A percentile compares a stretch with the other conserved stretches of the same genome.
Conservation (phyloP, 2,113 vertebrate species). For the Erythrocercus mccallii region DNA sequence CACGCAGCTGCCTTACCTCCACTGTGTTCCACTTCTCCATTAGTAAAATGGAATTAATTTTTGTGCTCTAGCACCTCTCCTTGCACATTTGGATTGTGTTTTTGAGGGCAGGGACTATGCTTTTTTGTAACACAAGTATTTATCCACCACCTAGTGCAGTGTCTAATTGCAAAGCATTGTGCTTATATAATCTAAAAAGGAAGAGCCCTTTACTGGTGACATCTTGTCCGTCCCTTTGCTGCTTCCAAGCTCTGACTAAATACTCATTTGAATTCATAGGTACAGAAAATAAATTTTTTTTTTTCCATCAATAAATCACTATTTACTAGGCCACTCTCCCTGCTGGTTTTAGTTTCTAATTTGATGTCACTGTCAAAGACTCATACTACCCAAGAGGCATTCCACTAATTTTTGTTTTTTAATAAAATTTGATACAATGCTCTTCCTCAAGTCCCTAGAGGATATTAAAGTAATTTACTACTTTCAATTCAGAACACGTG, state of each 20-base stretch:
- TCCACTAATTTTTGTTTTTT: background rate
- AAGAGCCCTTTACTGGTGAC: background rate
- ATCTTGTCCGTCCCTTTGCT: background rate
- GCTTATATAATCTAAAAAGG: background rate
- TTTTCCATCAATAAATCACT: background rate
- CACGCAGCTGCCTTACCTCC: background rate
- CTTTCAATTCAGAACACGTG: background rate
- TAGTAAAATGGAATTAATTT: background rate
- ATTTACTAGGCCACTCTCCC: background rate
- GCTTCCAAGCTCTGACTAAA: background rate
- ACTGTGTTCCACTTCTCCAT: background rate
- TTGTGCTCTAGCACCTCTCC: background rate
- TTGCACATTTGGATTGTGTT: background rate
- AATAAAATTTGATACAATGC: background rate
- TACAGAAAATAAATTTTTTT: background rate
- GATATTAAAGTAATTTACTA: background rate
- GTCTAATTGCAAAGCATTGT: background rate
- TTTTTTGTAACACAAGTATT: background rate
- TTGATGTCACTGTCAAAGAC: background rate
- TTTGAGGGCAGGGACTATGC: background rate
- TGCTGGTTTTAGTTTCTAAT: background rate
- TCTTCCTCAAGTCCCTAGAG: background rate
- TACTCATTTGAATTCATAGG: background rate
- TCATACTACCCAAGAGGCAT: background rate
- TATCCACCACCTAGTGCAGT: background rate